Evolutionary conservation across 1,140 invertebrate species (phyloP), one percentile per base, ranked within the genome.

Genomic region (Drosophila pruinosa): DNA sequence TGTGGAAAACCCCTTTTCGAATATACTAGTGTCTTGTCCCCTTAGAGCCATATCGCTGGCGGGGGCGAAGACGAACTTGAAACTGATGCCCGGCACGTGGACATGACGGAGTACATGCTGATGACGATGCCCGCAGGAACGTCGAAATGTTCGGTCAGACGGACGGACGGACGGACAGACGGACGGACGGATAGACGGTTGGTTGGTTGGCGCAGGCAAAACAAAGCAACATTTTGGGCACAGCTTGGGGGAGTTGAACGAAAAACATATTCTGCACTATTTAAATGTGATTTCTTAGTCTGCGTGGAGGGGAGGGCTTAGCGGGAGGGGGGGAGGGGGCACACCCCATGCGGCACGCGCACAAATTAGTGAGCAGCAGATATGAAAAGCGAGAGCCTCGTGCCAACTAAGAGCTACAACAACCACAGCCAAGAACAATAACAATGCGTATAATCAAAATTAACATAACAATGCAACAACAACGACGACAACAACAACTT

Each of bases 1-100:
- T 34, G 22, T 48, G 26, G 47, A 34, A 41, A 47, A 50, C 65
- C 48, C 59, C 59, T 41, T 67, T 17, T 34, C 8, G 47, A 10
- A 4, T 26, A 31, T 28, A n/a, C n/a, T n/a, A 12, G 31, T 12
- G 31, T 34, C 31, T 34, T 34, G 21, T 10, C n/a, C 39, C 17
- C 4, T 8, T 1, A 3, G 15, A 22, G 6, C 24, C 45, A 14
- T 1, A 2, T 1, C 12, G 22, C 1, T 3, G 22, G 45, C 24
- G 48, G 28, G 48, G 48, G 28, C 15, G 28, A 52, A 48, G 45
- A 48, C 14, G 26, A 47, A 88, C 82, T 88, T 82, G 83, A 88
- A 86, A 86, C 78, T 82, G 82, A 86, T 88, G 82, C 82, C 71
- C 83, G 78, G 82, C 82, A 86, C 82, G 82, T 86, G 82, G 82